Evolutionary conservation across 35 echinoderm and acorn worm species (phyloP).

Genomic region (Ophioderma brevispina): DNA sequence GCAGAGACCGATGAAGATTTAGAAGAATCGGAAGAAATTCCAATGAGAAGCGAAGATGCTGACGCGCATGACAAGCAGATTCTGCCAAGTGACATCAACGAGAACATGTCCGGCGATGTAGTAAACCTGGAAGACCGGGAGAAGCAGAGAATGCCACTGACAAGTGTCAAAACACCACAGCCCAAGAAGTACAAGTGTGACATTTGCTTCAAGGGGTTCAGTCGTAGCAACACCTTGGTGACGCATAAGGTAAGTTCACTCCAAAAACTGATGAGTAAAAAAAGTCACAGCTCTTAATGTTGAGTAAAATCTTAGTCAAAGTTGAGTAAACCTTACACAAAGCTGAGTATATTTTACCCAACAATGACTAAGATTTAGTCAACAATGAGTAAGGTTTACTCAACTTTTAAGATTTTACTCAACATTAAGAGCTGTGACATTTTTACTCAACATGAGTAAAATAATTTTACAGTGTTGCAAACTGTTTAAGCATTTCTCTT

Average conservation of each 20-base stretch:
- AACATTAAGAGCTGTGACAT: too few species aligned
- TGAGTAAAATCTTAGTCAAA: too few species aligned
- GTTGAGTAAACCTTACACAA: too few species aligned
- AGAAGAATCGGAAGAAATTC: not conserved
- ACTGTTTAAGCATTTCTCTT: not conserved
- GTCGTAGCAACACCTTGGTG: slow-evolving; percentile 96
- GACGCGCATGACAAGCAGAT: not conserved
- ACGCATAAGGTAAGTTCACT: slow-evolving; percentile 98
- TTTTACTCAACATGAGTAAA: too few species aligned
- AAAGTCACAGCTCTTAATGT: too few species aligned
- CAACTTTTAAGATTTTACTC: too few species aligned
- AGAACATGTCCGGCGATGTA: not conserved
- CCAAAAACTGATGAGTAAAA: too few species aligned
- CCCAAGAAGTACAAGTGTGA: slow-evolving; percentile 95
- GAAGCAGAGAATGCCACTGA: slow-evolving; percentile 1
- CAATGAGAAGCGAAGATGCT: not conserved
- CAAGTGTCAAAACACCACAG: slow-evolving; percentile 62
- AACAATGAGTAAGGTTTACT: too few species aligned
- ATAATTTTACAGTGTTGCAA: too few species aligned
- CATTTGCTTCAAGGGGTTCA: slow-evolving; percentile 94
- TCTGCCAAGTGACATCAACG: not conserved
- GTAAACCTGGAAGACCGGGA: not conserved
- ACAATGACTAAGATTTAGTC: too few species aligned
- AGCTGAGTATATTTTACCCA: too few species aligned
- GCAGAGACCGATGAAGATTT: not conserved